Evolutionary conservation across 37 sponge, comb jelly and placozoan species (phyloP), one percentile per base, ranked within the genome.

Genomic region (Crambe crambe): DNA sequence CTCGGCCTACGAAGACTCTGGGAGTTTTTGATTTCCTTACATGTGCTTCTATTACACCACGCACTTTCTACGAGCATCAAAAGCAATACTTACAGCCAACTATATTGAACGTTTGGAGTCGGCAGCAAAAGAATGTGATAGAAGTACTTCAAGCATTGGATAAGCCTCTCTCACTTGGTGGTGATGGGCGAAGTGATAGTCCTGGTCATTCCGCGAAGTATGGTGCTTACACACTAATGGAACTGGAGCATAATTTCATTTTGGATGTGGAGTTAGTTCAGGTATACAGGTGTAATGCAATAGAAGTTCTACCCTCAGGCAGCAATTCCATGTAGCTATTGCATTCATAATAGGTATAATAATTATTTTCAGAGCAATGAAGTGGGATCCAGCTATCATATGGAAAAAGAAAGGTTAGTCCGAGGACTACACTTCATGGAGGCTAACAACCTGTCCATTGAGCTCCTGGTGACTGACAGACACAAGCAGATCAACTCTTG

Each of bases 161-260:
- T 15, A 12, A 47, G 10, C 51, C 51, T 12, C 51, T 47, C 51
- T 47, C 51, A 47, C 6, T 47, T 62, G 63, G 68, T 72, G 90
- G 90, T 29, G 85, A 89, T 68, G 90, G 90, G 2, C 70, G 90
- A 35, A 26, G 68, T 21, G 90, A 84, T 43, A 84, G 85, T 64
- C 85, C 90, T 51, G 90, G 81, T 21, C 81, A 89, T 39, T 62
- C 71, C 58, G 85, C 90, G 5, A 89, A 89, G 74, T 89, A 71
- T 83, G 90, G 90, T 0, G 47, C 81, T 17, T 89, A 89, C 40
- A 58, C 83, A 15, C 20, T 80, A 21, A 25, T 89, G 62, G 90
- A 89, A 4, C 38, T 89, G 41, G 23, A 62, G 18, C 51, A 56
- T 2, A 79, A 62, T 22, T 60, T 67, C 32, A 77, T 89, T 15